Evolutionary conservation across 2,797 vertebrate genomes (phyloP).

Genomic region (Anguilla marmorata): DNA sequence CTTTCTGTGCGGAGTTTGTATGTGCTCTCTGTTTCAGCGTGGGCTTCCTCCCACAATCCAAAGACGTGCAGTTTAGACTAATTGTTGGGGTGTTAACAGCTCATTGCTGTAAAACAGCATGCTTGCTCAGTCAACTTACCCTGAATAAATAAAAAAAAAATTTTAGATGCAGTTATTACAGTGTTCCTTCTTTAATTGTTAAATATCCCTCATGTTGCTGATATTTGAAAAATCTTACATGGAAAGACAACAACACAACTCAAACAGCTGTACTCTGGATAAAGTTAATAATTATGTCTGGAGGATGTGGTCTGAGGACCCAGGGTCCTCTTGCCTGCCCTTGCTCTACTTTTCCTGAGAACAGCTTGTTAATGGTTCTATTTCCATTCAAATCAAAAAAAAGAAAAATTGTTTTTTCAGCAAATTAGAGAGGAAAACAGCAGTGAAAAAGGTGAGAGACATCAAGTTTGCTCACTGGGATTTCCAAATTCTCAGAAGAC

Average conservation of each 20-base stretch:
- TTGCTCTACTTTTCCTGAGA: neutral
- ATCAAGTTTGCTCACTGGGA: neutral
- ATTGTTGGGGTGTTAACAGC: too few relatives aligned
- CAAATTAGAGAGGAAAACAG: neutral
- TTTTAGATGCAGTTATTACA: neutral
- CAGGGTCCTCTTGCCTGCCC: neutral
- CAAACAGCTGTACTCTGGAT: neutral
- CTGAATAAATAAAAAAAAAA: too few relatives aligned
- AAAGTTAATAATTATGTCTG: conserved; percentile 21
- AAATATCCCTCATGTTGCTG: conserved; percentile 16
- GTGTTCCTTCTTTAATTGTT: conserved; percentile 2
- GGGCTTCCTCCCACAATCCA: too few relatives aligned
- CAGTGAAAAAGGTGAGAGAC: neutral
- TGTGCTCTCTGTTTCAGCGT: too few relatives aligned
- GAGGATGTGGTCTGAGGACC: conserved; percentile 1
- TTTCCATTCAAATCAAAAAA: neutral
- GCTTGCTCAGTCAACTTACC: too few relatives aligned
- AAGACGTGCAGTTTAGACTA: too few relatives aligned
- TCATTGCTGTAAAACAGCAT: too few relatives aligned
- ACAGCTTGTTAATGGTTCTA: neutral
- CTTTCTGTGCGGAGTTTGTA: too few relatives aligned
- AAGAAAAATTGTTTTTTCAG: neutral
- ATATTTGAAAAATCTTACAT: too few relatives aligned
- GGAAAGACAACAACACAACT: neutral
- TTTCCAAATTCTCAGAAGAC: neutral